These are phyloP conservation scores for Varroa destructor DNA, from an alignment of 1,140 invertebrate genomes.

Conservation along the genomic window DNA sequence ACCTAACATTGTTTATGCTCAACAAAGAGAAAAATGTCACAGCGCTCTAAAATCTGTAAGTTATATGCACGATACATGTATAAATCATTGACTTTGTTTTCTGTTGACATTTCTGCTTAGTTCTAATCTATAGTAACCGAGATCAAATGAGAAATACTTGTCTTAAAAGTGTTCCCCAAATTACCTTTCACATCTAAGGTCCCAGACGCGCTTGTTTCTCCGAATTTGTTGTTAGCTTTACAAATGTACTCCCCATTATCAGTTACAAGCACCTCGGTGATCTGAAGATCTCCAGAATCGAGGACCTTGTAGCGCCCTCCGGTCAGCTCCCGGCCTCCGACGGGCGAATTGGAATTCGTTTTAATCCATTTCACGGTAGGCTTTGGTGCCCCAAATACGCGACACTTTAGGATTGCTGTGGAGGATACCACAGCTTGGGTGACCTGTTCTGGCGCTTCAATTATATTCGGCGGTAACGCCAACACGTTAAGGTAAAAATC, in stretches of 20 bases:
- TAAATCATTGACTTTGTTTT: too few relatives aligned
- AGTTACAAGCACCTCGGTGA: constrained; percentile 62
- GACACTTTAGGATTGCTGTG: constrained; percentile 67
- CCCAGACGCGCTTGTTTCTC: constrained; percentile 58
- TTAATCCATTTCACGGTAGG: constrained; percentile 82
- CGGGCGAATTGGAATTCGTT: constrained; percentile 82
- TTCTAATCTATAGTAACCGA: too few relatives aligned
- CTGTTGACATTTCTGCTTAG: too few relatives aligned
- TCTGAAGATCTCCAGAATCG: constrained; percentile 66
- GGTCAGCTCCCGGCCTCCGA: constrained; percentile 62
- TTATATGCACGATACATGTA: too few relatives aligned
- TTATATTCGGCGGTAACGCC: constrained; percentile 77
- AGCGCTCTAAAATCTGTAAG: too few relatives aligned
- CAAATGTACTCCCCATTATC: constrained; percentile 82
- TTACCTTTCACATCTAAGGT: constrained; percentile 63
- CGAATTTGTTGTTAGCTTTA: constrained; percentile 82
- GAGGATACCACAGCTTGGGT: constrained; percentile 57
- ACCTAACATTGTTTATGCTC: too few relatives aligned
- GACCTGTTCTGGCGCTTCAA: constrained; percentile 59
- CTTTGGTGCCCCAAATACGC: constrained; percentile 87
- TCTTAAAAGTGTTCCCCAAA: background rate
- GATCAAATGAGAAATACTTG: too few relatives aligned
- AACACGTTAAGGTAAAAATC: constrained; percentile 95
- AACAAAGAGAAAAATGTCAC: too few relatives aligned
- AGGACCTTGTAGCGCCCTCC: constrained; percentile 62